A percentile compares a stretch with the other conserved stretches of the same genome.
phyloP scores from a whole-genome alignment of 2,888 invertebrate genomes.

The Coelinius sp. region DNA sequence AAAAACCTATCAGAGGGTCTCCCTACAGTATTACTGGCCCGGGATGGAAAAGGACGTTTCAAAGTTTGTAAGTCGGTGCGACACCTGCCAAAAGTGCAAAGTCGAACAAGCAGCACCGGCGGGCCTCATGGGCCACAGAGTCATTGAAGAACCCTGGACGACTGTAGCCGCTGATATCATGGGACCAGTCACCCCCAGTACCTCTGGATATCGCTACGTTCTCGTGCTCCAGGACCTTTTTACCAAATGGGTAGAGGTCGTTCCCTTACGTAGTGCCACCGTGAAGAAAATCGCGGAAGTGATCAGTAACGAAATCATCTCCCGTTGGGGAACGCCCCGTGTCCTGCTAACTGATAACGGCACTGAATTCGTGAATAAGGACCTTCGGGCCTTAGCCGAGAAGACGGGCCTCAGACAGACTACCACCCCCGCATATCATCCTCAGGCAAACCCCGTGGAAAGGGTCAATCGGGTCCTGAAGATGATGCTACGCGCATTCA shows the following conservation, averaged over 20 bases:
- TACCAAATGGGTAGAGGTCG: not conserved
- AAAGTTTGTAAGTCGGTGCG: too few relatives aligned
- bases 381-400: too few relatives aligned
- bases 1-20: not conserved
- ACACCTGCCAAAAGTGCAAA: not conserved
- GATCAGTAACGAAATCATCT: too few relatives aligned
- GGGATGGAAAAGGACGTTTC: not conserved
- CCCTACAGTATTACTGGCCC: not conserved
- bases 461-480: not conserved
- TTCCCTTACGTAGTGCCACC: too few relatives aligned
- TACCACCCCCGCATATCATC: not conserved
- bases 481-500: not conserved
- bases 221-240: not conserved
- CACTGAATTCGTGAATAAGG: too few relatives aligned
- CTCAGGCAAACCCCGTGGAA: not conserved
- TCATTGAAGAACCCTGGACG: not conserved
- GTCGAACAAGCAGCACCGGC: not conserved
- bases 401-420: too few relatives aligned
- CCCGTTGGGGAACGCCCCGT: too few relatives aligned
- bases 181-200: not conserved
- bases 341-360: too few relatives aligned
- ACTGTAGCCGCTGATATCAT: not conserved
- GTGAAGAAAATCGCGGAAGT: too few relatives aligned
- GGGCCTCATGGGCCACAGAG: not conserved
- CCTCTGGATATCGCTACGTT: not conserved